A percentile compares a stretch with the other conserved stretches of the same genome.
phyloP scores from a whole-genome alignment of 1,140 invertebrate genomes.

The Wiebesia pumilae region DNA sequence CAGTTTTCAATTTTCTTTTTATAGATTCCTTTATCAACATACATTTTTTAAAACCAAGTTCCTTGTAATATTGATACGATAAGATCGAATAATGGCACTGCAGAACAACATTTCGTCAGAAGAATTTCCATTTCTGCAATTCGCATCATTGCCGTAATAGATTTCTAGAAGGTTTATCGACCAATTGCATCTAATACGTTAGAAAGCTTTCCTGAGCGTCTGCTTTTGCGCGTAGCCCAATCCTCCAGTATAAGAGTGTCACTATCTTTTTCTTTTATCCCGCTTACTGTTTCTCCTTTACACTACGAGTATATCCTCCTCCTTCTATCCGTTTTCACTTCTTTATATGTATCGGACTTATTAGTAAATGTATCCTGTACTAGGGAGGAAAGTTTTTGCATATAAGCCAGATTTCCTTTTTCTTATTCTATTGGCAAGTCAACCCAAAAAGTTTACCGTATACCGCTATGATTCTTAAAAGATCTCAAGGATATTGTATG shows the following conservation, averaged over 20 bases:
- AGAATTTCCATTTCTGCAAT: slow-evolving; percentile 26
- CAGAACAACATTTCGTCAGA: slow-evolving; percentile 18
- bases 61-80: background rate
- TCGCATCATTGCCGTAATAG: background rate
- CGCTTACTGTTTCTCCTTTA: background rate
- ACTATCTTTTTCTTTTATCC: slow-evolving; percentile 22
- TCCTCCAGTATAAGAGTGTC: slow-evolving; percentile 19
- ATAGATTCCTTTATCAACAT: background rate
- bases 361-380: slow-evolving; percentile 42
- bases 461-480: background rate
- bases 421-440: slow-evolving; percentile 14
- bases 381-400: slow-evolving; percentile 17
- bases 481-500: background rate
- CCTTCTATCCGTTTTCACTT: background rate
- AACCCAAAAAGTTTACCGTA: background rate
- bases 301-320: background rate
- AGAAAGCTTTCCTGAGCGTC: slow-evolving; percentile 38
- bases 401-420: slow-evolving; percentile 1
- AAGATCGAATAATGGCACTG: slow-evolving; percentile 31
- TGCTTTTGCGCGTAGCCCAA: background rate
- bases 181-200: slow-evolving; percentile 54
- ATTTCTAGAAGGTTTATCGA: slow-evolving; percentile 41
- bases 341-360: slow-evolving; percentile 28
- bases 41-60: background rate
- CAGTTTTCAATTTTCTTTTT: background rate